Evolutionary conservation across 2,888 invertebrate species (phyloP).

Genomic region (Cistogaster globosa): DNA sequence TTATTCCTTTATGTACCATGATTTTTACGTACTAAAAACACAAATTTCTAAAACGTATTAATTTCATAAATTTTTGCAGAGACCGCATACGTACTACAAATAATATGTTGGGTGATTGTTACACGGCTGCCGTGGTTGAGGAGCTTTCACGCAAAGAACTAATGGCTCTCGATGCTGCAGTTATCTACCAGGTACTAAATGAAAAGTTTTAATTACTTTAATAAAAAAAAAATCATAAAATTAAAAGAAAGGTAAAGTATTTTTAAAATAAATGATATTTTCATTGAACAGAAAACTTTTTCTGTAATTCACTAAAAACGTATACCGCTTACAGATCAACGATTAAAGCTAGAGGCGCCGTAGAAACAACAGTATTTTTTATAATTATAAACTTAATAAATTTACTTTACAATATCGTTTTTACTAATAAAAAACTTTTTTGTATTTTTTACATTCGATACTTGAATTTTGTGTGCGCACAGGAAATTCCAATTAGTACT

Average conservation of each 20-base stretch:
- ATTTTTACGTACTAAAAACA: too few relatives aligned
- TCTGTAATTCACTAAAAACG: constrained; percentile 73
- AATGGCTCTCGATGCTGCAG: constrained; percentile 89
- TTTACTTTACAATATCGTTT: constrained; percentile 6
- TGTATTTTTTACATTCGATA: constrained; percentile 36
- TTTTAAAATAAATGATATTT: constrained; percentile 41
- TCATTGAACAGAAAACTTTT: constrained; percentile 62
- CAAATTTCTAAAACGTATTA: too few relatives aligned
- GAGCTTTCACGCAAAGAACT: constrained; percentile 91
- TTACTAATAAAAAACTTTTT: constrained; percentile 64
- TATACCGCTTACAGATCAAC: constrained; percentile 74
- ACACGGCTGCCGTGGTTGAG: constrained; percentile 93
- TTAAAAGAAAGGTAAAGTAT: constrained; percentile 56
- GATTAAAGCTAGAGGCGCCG: constrained; percentile 59
- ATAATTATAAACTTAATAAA: constrained; percentile 17
- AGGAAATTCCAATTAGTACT: constrained; percentile 83
- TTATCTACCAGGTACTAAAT: constrained; percentile 84
- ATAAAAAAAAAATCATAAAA: not conserved
- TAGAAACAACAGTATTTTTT: constrained; percentile 62
- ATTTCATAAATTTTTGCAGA: constrained; percentile 83
- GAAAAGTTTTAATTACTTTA: constrained; percentile 10
- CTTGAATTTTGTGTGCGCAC: constrained; percentile 75
- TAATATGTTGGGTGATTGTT: constrained; percentile 94
- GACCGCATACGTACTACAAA: constrained; percentile 94
- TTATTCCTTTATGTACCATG: too few relatives aligned